A percentile compares a stretch with the other conserved stretches of the same genome.
Evolutionary conservation across 2,113 vertebrate genomes (phyloP).

Genomic region (Mormyrus lacerda): DNA sequence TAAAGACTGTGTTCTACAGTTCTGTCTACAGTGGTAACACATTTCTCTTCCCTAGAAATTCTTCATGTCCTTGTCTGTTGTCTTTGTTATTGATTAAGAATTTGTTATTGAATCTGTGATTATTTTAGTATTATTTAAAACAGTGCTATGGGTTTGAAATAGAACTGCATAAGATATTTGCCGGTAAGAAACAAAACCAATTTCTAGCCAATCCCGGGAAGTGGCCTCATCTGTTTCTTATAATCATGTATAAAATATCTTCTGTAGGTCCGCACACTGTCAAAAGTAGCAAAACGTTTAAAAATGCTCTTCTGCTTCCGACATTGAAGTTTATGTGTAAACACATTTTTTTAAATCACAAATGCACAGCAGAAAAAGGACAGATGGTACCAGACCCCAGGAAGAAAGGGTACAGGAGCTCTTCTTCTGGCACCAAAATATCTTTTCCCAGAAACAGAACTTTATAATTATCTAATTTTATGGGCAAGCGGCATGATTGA

Average conservation of each 20-base stretch:
- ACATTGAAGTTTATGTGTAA: neutral
- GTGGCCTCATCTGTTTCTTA: neutral
- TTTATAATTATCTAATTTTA: neutral
- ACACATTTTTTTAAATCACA: neutral
- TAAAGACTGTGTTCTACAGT: neutral
- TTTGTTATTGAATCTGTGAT: neutral
- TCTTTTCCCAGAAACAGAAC: neutral
- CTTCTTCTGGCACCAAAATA: neutral
- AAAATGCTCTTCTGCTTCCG: neutral
- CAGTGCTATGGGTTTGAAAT: neutral
- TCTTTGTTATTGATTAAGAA: neutral
- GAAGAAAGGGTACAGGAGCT: neutral
- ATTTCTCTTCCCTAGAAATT: neutral
- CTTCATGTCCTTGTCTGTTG: neutral
- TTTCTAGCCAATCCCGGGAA: neutral
- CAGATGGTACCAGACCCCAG: neutral
- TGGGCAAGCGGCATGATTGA: neutral
- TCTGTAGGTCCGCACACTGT: neutral
- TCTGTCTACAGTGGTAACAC: neutral
- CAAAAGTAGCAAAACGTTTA: neutral
- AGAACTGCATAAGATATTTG: neutral
- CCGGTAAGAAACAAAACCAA: neutral
- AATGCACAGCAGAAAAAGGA: neutral
- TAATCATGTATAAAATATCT: neutral
- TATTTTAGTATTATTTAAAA: neutral